These are phyloP conservation scores for Cladopsammia gracilis DNA, from an alignment of 64 coral and sea anemone species.

Conservation along the genomic window DNA sequence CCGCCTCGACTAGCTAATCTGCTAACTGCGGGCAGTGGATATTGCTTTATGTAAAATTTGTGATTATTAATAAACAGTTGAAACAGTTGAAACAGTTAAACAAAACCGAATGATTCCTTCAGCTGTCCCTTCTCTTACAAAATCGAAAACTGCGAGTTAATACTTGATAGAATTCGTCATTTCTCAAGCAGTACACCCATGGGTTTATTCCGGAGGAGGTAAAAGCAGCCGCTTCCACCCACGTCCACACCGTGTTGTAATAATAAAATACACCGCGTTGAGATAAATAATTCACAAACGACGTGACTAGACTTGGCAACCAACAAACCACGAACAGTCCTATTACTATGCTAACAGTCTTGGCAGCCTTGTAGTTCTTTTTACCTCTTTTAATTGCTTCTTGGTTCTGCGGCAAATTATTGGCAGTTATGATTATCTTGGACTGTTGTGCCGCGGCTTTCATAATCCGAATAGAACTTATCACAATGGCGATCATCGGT, in stretches of 20 bases:
- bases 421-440: neutral
- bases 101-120: too few species aligned
- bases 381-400: neutral
- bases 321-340: neutral
- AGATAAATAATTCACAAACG: neutral
- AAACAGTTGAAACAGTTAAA: too few species aligned
- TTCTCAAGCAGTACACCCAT: neutral
- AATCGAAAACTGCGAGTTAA: neutral
- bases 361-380: conserved; percentile 6
- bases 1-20: too few species aligned
- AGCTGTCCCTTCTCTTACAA: neutral
- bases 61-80: too few species aligned
- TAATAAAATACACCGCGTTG: too few species aligned
- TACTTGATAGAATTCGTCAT: neutral
- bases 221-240: neutral
- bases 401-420: neutral
- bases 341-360: neutral
- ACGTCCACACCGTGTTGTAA: conserved; percentile 1
- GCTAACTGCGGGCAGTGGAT: too few species aligned
- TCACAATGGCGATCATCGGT: neutral
- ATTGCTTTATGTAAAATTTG: too few species aligned
- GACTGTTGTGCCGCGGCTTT: neutral
- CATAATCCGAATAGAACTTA: neutral
- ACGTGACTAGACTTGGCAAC: too few species aligned
- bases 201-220: neutral